These are phyloP conservation scores for Lasiurus borealis DNA, from an alignment of 2,113 vertebrate genomes.

Conservation along the genomic window DNA sequence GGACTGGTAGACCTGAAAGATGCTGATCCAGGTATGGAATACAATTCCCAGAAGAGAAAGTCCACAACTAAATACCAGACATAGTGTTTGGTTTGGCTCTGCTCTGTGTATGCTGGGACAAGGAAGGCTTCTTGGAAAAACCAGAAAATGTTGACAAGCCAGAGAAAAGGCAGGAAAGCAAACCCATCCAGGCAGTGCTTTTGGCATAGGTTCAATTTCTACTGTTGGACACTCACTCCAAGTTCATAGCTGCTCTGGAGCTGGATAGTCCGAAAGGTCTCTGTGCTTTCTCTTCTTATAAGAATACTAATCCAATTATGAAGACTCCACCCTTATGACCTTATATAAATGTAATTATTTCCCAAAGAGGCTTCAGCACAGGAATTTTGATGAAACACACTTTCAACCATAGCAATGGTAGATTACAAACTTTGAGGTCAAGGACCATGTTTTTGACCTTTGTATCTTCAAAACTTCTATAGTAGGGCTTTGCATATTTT, in stretches of 20 bases:
- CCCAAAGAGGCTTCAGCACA: background rate
- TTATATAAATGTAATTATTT: background rate
- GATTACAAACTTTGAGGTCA: background rate
- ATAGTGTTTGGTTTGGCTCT: slow-evolving; percentile 93
- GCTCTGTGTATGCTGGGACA: slow-evolving; percentile 91
- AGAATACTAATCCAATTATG: background rate
- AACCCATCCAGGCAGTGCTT: slow-evolving; percentile 87
- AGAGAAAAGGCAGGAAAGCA: slow-evolving; percentile 93
- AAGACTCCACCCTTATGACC: background rate
- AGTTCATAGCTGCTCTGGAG: background rate
- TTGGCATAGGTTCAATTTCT: background rate
- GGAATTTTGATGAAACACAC: background rate
- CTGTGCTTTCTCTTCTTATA: background rate
- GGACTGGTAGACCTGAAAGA: slow-evolving; percentile 93
- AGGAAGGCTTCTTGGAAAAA: slow-evolving; percentile 94
- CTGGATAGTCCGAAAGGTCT: background rate
- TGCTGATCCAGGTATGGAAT: slow-evolving; percentile 93
- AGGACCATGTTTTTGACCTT: background rate
- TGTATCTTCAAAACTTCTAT: background rate
- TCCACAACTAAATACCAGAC: slow-evolving; percentile 92
- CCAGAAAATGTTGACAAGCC: slow-evolving; percentile 95
- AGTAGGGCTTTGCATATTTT: background rate
- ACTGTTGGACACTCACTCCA: background rate
- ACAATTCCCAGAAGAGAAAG: slow-evolving; percentile 91
- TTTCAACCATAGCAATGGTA: background rate